Conservation (phyloP, 1,140 invertebrate genomes). For the Ceratoteleas bidentatus region DNA sequence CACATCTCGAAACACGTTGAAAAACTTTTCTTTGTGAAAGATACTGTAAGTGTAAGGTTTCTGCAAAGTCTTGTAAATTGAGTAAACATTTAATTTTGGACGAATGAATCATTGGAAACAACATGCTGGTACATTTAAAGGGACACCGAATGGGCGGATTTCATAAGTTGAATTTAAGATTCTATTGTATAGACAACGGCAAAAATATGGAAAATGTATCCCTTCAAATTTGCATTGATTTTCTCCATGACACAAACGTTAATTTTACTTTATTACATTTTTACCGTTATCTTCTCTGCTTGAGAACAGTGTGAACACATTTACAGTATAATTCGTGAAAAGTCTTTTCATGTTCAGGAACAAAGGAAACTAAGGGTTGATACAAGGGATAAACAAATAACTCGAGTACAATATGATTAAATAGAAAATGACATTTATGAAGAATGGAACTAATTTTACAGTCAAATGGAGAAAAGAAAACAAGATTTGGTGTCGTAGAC, state of each 20-base stretch:
- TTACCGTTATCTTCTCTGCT: background rate
- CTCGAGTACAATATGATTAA: slow-evolving; percentile 59
- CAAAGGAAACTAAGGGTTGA: slow-evolving; percentile 14
- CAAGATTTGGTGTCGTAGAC: slow-evolving; percentile 37
- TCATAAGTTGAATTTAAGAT: no score
- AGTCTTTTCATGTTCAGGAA: slow-evolving; percentile 13
- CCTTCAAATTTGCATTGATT: no score
- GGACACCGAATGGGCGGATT: no score
- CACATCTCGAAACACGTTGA: slow-evolving; percentile 9
- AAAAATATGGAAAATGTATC: no score
- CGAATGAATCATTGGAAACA: no score
- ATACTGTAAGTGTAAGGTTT: background rate
- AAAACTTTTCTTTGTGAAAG: slow-evolving; percentile 5
- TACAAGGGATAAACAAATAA: slow-evolving; percentile 46
- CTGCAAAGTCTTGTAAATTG: background rate
- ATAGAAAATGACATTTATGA: slow-evolving; percentile 69
- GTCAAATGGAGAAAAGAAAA: slow-evolving; percentile 64
- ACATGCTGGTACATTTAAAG: no score
- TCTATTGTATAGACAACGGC: no score
- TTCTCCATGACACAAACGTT: no score
- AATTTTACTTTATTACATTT: no score
- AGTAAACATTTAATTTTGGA: background rate
- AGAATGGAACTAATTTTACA: slow-evolving; percentile 65
- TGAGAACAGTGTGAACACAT: background rate
- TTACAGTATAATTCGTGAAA: no score